Evolutionary conservation across 2,797 vertebrate species (phyloP).

Genomic region (Ibycter americanus): DNA sequence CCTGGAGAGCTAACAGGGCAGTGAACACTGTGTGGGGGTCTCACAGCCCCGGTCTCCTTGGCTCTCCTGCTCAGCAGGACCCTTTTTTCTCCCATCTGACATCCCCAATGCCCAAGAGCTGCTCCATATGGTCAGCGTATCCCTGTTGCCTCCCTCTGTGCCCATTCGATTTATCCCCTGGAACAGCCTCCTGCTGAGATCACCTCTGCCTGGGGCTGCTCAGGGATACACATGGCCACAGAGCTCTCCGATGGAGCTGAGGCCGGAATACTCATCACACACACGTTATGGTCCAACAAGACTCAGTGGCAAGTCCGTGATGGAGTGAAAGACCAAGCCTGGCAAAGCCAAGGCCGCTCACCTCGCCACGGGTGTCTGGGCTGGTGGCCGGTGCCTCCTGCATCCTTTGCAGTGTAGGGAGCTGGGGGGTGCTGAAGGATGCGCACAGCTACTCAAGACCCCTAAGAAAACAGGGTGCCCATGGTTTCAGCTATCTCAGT

Average conservation of each 20-base stretch:
- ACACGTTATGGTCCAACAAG: background rate
- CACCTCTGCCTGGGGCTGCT: background rate
- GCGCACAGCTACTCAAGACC: no score
- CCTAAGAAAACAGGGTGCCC: background rate
- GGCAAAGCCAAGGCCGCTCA: background rate
- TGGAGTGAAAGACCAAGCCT: background rate
- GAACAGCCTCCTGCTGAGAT: background rate
- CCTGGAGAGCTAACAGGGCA: background rate
- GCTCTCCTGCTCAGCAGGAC: background rate
- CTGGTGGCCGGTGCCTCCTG: background rate
- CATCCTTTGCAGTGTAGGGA: background rate
- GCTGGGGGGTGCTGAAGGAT: background rate
- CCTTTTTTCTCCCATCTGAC: background rate
- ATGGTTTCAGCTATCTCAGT: background rate
- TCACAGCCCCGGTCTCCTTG: background rate
- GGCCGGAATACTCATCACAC: background rate
- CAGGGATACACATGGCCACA: background rate
- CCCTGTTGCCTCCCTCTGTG: background rate
- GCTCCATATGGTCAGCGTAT: fast-evolving
- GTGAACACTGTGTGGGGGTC: background rate
- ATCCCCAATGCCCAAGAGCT: background rate
- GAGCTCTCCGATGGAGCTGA: background rate
- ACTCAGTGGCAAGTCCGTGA: background rate
- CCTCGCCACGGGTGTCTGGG: background rate
- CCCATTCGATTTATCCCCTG: background rate